Evolutionary conservation across 2,797 vertebrate genomes (phyloP).

Genomic region (Onychomys leucogaster): DNA sequence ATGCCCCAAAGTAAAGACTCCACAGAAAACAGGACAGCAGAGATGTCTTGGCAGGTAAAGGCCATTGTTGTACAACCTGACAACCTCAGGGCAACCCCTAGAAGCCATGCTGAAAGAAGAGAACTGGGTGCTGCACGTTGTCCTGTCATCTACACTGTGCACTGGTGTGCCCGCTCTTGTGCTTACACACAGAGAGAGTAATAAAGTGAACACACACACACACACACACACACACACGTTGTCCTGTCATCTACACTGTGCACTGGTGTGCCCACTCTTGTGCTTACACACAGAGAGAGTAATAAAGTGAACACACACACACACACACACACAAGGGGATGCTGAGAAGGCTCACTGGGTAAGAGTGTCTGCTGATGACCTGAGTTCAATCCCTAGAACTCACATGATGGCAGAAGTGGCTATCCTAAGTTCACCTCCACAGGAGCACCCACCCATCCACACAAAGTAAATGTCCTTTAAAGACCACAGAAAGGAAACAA

Average conservation of each 20-base stretch:
- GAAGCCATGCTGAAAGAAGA: neutral
- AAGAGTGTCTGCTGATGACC: no score
- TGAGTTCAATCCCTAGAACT: neutral
- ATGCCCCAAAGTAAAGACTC: neutral
- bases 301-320: neutral
- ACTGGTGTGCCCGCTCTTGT: neutral
- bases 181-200: neutral
- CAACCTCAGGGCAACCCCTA: no score
- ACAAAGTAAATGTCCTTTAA: neutral
- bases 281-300: neutral
- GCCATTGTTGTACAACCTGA: neutral
- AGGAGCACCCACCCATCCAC: neutral
- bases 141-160: no score
- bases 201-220: neutral
- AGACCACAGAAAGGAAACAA: neutral
- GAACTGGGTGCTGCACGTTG: neutral
- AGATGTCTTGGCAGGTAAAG: no score
- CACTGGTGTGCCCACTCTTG: neutral
- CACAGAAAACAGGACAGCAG: neutral
- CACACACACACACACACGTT: neutral
- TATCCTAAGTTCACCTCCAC: neutral
- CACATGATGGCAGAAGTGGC: neutral
- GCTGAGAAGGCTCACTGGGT: neutral
- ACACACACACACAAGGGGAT: neutral
- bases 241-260: no score